phyloP scores from a whole-genome alignment of 2,888 invertebrate species.

The Dicranocentrus wangi region DNA sequence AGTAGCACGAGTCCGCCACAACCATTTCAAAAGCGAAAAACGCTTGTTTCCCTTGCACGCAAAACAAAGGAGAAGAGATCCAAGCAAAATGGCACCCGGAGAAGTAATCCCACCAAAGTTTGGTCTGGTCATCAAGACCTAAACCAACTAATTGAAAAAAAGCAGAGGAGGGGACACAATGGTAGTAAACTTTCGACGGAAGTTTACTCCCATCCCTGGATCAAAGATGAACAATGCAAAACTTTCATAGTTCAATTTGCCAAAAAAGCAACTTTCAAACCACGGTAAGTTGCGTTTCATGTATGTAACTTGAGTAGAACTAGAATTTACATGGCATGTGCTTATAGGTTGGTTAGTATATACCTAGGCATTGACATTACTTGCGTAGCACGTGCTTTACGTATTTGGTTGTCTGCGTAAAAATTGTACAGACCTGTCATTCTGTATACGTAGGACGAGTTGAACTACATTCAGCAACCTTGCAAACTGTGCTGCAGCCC shows the following conservation, averaged over 20 bases:
- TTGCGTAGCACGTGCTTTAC: too few relatives aligned
- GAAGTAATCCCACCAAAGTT: conserved; percentile 73
- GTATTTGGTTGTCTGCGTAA: too few relatives aligned
- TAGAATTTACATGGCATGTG: too few relatives aligned
- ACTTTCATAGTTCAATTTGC: conserved; percentile 73
- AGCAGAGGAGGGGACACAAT: conserved; percentile 36
- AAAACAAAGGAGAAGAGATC: conserved; percentile 29
- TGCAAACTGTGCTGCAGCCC: too few relatives aligned
- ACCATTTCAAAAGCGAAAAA: conserved; percentile 31
- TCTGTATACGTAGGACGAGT: too few relatives aligned
- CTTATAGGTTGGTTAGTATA: too few relatives aligned
- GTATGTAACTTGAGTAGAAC: too few relatives aligned
- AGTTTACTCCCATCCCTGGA: conserved; percentile 71
- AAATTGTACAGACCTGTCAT: too few relatives aligned
- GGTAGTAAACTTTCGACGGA: conserved; percentile 39
- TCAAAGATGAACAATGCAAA: conserved; percentile 72
- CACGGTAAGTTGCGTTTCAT: conserved; percentile 65
- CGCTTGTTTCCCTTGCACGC: conserved; percentile 34
- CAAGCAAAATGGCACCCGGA: conserved; percentile 64
- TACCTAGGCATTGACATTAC: too few relatives aligned
- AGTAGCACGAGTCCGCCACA: not conserved
- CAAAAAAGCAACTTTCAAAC: conserved; percentile 72
- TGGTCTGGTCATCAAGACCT: conserved; percentile 70
- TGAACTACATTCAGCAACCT: too few relatives aligned
- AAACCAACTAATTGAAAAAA: conserved; percentile 31